phyloP scores from a whole-genome alignment of 1,140 invertebrate genomes.

The Contarinia nasturtii region DNA sequence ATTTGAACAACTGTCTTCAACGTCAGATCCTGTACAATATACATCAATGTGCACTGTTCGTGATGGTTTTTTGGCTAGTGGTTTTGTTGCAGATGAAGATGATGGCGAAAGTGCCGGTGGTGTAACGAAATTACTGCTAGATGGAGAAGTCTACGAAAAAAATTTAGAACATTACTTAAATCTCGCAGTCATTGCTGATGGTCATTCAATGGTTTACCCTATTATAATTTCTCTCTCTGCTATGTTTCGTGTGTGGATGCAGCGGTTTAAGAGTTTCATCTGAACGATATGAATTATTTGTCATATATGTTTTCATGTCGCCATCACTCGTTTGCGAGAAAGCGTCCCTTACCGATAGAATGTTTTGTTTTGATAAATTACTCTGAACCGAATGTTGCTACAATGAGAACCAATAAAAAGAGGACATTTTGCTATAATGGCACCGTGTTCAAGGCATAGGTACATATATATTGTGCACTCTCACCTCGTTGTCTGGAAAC shows the following conservation, averaged over 20 bases:
- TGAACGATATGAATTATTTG: background rate
- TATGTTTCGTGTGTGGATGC: no score
- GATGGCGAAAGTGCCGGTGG: constrained; percentile 8
- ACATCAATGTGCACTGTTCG: constrained; percentile 59
- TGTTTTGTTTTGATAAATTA: constrained; percentile 3
- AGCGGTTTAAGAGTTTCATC: no score
- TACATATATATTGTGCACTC: no score
- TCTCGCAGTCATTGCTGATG: background rate
- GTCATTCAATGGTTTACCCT: background rate
- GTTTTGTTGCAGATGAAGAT: constrained; percentile 4
- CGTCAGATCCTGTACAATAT: constrained; percentile 51
- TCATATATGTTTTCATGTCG: constrained; percentile 10
- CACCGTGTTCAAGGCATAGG: no score
- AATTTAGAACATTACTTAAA: background rate
- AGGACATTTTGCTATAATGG: background rate
- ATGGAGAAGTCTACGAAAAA: no score
- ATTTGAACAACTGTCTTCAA: constrained; percentile 23
- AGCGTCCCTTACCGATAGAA: constrained; percentile 14
- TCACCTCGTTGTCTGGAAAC: background rate
- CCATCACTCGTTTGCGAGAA: constrained; percentile 20
- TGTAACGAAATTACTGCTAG: background rate
- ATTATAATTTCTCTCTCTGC: no score
- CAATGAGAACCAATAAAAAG: background rate
- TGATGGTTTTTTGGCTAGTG: constrained; percentile 31
- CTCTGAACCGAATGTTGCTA: constrained; percentile 1